Conservation (phyloP, 2,113 vertebrate genomes). For the Dicentrarchus labrax region DNA sequence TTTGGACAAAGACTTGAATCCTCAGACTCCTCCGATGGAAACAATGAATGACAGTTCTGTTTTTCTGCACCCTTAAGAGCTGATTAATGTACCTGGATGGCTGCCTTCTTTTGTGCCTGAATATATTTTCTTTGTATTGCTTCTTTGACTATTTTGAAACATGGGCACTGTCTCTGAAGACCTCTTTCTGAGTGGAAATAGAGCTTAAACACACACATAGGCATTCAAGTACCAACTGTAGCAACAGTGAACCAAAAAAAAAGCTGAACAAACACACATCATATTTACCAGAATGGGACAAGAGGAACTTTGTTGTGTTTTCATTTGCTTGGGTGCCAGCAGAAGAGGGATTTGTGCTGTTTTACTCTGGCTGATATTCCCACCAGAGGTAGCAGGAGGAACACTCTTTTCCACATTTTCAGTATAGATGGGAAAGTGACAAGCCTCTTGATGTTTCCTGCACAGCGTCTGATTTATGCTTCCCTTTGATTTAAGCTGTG, state of each 20-base stretch:
- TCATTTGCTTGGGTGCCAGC: conserved; percentile 35
- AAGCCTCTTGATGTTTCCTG: conserved; percentile 34
- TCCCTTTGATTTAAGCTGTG: conserved; percentile 35
- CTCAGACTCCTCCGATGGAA: conserved; percentile 5
- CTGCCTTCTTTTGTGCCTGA: conserved; percentile 10
- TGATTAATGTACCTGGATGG: conserved; percentile 32
- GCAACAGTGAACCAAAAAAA: conserved; percentile 10
- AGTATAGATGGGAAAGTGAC: conserved; percentile 38
- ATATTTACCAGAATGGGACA: not conserved
- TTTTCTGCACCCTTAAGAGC: conserved; percentile 22
- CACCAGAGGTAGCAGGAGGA: conserved; percentile 21
- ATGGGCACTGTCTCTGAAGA: conserved; percentile 31
- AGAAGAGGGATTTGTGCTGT: conserved; percentile 42
- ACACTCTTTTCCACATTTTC: conserved; percentile 51
- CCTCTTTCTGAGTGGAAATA: conserved; percentile 26
- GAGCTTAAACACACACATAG: conserved; percentile 24
- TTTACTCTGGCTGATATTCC: conserved; percentile 32
- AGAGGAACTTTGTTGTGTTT: conserved; percentile 20
- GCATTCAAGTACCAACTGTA: conserved; percentile 17
- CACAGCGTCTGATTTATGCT: conserved; percentile 28
- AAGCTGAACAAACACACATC: conserved; percentile 30
- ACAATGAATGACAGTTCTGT: not conserved
- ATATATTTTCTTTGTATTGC: conserved; percentile 25
- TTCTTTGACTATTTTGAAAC: conserved; percentile 25
- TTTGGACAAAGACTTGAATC: conserved; percentile 12